phyloP scores from a whole-genome alignment of 2,113 vertebrate species.

The Chionis minor region DNA sequence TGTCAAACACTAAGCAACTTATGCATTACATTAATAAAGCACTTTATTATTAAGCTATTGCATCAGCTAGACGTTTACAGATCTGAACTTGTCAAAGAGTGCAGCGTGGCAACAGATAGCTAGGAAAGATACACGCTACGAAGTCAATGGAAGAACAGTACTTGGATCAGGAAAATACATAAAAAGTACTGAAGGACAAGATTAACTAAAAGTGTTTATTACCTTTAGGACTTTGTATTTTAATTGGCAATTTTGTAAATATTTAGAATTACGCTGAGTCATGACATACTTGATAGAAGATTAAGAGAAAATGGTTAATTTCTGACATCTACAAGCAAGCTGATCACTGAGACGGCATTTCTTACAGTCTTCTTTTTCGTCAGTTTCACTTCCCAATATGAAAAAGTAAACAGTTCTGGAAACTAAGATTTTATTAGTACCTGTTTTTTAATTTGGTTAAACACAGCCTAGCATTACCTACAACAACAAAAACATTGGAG shows the following conservation, averaged over 20 bases:
- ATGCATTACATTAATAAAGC: background rate
- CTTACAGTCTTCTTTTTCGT: background rate
- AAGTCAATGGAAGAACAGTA: background rate
- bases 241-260: background rate
- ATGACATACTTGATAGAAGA: background rate
- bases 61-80: background rate
- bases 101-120: background rate
- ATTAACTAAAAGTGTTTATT: background rate
- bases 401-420: background rate
- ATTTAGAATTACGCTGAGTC: background rate
- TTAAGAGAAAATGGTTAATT: background rate
- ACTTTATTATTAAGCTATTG: background rate
- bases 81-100: background rate
- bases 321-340: background rate
- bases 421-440: background rate
- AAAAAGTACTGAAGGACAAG: background rate
- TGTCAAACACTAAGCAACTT: background rate
- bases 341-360: background rate
- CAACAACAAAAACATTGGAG: background rate
- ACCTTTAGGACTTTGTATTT: background rate
- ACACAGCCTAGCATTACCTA: background rate
- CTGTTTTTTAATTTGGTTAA: background rate
- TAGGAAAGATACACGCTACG: background rate
- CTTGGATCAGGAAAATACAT: accelerated
- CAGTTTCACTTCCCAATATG: background rate